Conservation (phyloP, 2,797 vertebrate species). For the Caiman crocodilus region DNA sequence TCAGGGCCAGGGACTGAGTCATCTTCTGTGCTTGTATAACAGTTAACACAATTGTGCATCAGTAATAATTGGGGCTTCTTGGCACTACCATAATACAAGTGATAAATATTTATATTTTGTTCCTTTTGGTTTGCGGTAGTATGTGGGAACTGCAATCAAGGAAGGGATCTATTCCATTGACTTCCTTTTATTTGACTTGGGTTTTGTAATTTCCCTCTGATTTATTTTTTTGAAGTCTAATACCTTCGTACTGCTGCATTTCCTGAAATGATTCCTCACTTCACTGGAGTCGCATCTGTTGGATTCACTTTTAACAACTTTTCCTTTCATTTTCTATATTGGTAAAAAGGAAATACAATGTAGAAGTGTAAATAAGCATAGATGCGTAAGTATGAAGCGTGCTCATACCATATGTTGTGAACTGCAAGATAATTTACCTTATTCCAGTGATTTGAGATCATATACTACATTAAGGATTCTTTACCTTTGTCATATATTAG, state of each 20-base stretch:
- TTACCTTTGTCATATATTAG: neutral
- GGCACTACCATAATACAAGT: neutral
- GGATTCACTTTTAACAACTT: neutral
- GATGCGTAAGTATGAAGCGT: neutral
- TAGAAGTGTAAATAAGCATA: neutral
- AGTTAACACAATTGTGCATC: neutral
- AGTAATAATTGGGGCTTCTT: neutral
- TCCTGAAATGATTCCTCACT: constrained; percentile 1
- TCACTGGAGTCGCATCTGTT: neutral
- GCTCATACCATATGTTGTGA: neutral
- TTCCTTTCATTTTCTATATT: neutral
- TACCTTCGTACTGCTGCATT: neutral
- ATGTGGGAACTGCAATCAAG: neutral
- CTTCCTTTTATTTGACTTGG: neutral
- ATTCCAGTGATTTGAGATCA: neutral
- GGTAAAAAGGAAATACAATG: neutral
- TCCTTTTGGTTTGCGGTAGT: neutral
- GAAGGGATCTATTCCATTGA: neutral
- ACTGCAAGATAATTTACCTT: neutral
- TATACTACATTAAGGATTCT: neutral
- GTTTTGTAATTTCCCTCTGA: neutral
- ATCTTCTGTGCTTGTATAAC: constrained; percentile 22
- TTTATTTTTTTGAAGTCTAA: neutral
- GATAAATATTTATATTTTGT: neutral
- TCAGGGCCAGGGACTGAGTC: constrained; percentile 12